Evolutionary conservation across 2,113 vertebrate species (phyloP).

Genomic region (Ivindomyrus marchei): DNA sequence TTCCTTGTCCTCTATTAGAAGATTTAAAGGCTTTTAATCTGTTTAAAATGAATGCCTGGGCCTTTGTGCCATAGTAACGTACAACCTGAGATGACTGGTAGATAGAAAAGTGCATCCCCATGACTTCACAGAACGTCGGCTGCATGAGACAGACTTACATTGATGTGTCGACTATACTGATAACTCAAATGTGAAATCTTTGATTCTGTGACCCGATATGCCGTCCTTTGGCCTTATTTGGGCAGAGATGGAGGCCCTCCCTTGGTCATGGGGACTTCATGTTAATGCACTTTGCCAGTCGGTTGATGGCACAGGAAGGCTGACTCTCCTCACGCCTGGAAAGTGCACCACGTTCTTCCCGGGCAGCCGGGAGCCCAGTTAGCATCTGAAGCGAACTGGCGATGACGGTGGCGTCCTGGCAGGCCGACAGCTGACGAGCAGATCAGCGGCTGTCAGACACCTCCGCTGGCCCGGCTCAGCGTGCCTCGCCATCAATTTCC

Average conservation of each 20-base stretch:
- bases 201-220: not conserved
- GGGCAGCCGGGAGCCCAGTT: not conserved
- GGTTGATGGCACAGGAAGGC: slow-evolving; percentile 9
- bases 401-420: slow-evolving; percentile 1
- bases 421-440: slow-evolving; percentile 10
- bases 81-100: slow-evolving; percentile 32
- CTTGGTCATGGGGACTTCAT: not conserved
- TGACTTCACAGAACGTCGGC: not conserved
- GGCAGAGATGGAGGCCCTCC: not conserved
- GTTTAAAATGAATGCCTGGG: slow-evolving; percentile 26
- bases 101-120: slow-evolving; percentile 28
- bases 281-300: not conserved
- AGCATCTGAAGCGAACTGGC: not conserved
- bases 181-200: not conserved
- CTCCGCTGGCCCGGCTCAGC: slow-evolving; percentile 3
- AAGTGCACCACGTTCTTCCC: not conserved
- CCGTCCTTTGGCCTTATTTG: slow-evolving; percentile 8
- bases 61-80: slow-evolving; percentile 23
- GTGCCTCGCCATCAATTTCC: slow-evolving; percentile 25
- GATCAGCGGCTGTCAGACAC: slow-evolving; percentile 20
- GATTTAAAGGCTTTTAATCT: slow-evolving; percentile 31
- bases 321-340: not conserved
- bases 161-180: not conserved
- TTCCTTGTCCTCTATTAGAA: slow-evolving; percentile 16
- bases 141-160: slow-evolving; percentile 14